Conservation (phyloP, 1,140 invertebrate species). For the Chironomus striatipennis region DNA sequence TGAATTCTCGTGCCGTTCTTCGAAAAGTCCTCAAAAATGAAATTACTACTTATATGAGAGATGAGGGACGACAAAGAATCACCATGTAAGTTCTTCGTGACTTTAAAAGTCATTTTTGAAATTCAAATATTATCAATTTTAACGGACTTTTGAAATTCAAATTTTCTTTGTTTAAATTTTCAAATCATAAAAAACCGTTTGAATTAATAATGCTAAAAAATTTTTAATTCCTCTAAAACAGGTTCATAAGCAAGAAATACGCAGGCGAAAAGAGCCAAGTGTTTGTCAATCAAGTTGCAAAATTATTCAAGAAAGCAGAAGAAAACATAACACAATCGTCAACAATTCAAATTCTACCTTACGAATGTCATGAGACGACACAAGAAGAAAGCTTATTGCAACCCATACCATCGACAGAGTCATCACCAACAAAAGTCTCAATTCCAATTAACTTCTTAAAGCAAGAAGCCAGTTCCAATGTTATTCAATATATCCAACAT, state of each 20-base stretch:
- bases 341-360: background rate
- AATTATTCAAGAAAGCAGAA: background rate
- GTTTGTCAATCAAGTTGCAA: background rate
- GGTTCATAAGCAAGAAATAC: background rate
- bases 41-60: conserved; percentile 30
- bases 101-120: too few species aligned
- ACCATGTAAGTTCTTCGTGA: conserved; percentile 23
- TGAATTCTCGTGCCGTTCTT: background rate
- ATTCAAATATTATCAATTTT: too few species aligned
- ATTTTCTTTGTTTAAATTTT: background rate
- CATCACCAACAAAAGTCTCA: too few species aligned
- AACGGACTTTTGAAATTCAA: too few species aligned
- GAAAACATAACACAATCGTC: background rate
- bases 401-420: too few species aligned
- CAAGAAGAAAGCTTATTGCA: too few species aligned
- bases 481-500: background rate
- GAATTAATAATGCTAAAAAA: background rate
- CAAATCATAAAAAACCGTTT: too few species aligned
- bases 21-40: conserved; percentile 25
- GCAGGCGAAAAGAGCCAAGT: background rate
- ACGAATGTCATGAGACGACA: too few species aligned
- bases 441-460: too few species aligned
- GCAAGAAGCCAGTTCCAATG: background rate
- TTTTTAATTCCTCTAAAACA: background rate
- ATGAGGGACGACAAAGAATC: conserved; percentile 32